Evolutionary conservation across 2,888 invertebrate genomes (phyloP), one percentile per base, ranked within the genome.

Genomic region (Linnaemya vulpina): DNA sequence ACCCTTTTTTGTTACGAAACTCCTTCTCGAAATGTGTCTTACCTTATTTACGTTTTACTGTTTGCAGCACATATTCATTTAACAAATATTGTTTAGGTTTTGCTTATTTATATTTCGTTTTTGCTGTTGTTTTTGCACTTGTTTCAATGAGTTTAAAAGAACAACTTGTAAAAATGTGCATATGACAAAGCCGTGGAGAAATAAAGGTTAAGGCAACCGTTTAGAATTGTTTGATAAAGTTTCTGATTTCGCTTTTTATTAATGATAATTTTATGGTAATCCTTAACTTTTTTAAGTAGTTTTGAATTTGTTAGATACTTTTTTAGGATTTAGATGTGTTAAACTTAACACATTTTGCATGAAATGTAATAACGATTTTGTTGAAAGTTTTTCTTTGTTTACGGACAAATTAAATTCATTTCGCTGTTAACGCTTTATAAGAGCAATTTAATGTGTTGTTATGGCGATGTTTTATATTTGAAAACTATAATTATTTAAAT

Each of bases 201-300:
- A 30, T 30, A 30, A 76, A 76, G 55, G 67, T 55, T 65, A 67
- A 58, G 65, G 67, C 67, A 76, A 67, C 76, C 35, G 65, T 76
- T 76, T 76, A 46, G 22, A 58, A 46, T 67, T 67, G n/a, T 67
- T 65, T 53, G 55, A 55, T 46, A 58, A 76, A 67, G 17, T 55
- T 46, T 35, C 22, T 51, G 43, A 76, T 10, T 46, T 35, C 58
- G 20, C 43, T 7, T 17, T 67, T 67, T 76, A 76, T 67, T 55
- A 76, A 55, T 75, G 65, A 65, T 76, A 55, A 76, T 76, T 76
- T 76, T 67, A 76, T 76, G 55, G 22, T 55, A 67, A 46, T 35
- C 35, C n/a, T 7, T 1, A 30, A 17, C 15, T 65, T 43, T 63
- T 25, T 35, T 17, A 15, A 51, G 51, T 62, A 38, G n/a, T 49